phyloP scores from a whole-genome alignment of 2,113 vertebrate genomes.

The Monarcha castaneiventris region DNA sequence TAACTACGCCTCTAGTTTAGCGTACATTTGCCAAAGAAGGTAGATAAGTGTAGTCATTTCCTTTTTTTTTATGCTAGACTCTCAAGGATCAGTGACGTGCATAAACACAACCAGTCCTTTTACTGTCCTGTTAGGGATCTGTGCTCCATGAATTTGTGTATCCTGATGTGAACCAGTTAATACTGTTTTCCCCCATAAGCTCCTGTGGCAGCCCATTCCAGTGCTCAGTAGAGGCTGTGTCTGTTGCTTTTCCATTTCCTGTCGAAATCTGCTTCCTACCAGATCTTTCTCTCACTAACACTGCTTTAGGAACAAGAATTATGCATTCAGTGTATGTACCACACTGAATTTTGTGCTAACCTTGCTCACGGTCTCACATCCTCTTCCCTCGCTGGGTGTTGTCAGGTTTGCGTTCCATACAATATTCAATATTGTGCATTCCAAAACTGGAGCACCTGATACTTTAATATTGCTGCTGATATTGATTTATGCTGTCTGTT shows the following conservation, averaged over 20 bases:
- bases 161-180: not conserved
- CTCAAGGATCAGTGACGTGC: not conserved
- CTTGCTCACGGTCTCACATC: accelerated
- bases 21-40: not conserved
- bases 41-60: not conserved
- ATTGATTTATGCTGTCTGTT: not conserved
- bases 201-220: not conserved
- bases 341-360: not conserved
- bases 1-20: not conserved
- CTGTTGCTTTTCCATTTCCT: not conserved
- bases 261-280: not conserved
- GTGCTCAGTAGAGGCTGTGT: not conserved
- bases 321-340: not conserved
- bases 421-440: not conserved
- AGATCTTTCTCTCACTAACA: not conserved
- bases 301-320: not conserved
- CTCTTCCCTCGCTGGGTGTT: not conserved
- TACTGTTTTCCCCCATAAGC: not conserved
- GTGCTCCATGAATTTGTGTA: not conserved
- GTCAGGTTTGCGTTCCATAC: not conserved
- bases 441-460: not conserved
- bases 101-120: not conserved
- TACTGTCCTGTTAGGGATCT: not conserved
- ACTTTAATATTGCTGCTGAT: not conserved
- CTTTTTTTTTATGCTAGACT: no score